Base-by-base conservation (phyloP, 2,888 invertebrate species). In the Loripinus fragilis region DNA sequence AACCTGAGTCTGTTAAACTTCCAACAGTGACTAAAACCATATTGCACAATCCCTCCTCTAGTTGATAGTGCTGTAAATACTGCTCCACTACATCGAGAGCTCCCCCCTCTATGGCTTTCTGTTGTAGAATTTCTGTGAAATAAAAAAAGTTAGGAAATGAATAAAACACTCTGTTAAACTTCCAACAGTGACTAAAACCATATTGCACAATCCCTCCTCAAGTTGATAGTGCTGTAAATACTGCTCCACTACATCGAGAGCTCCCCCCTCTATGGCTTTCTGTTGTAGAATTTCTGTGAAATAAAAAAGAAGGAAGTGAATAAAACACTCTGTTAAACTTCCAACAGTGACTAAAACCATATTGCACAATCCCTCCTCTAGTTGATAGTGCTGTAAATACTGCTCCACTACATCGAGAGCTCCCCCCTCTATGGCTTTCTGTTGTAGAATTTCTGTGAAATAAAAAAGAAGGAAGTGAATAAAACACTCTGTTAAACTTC, bases 161-260 rank as follows among this genome's bases (percentile, higher is more conserved):
- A n/a, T n/a, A n/a, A n/a, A n/a, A n/a, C n/a, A n/a, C n/a, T 95
- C 95, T 68, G 94, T 94, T 50, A 95, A 91, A 80, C 95, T 93
- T 66, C 94, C 94, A 30, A 95, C 90, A 76, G 94, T 94, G 52
- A 95, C 91, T 48, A 95, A 91, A 41, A 94, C 93, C 90, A 95
- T 95, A 85, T 94, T 94, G 60, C 94, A 94, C 28, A 94, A 92
- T 41, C 94, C 94, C 85, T 95, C 94, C 74, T 94, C 94, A 20
- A 92, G 90, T 38, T 81, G 93, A 93, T 90, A 94, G 90, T 80
- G 89, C 76, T 94, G 93, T 75, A 95, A 90, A 83, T 95, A 94
- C 78, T 93, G 92, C 81, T 94, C 94, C 45, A 95, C 91, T 30
- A 95, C 88, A 45, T 94, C 93, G 55, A 95, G 90, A n/a, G 94